Evolutionary conservation across 2,888 invertebrate species (phyloP).

Genomic region (Zaprionus obscuricornis): DNA sequence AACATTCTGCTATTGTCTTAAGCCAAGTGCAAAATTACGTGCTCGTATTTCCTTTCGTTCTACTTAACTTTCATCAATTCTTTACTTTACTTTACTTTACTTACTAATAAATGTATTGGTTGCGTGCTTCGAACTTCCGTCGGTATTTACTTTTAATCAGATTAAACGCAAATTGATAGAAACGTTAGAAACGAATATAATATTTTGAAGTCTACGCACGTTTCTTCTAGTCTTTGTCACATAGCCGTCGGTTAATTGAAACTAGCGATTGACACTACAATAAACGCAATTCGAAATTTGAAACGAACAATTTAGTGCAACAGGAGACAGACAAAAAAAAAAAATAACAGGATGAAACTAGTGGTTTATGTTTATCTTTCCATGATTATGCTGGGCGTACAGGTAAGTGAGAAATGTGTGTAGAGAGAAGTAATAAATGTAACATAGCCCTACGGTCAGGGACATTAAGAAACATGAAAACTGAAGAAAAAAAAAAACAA

Average conservation of each 20-base stretch:
- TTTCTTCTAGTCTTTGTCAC: slow-evolving; percentile 21
- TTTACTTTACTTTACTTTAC: no score
- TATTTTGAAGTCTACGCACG: slow-evolving; percentile 17
- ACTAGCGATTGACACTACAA: slow-evolving; percentile 12
- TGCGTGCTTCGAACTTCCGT: slow-evolving; percentile 46
- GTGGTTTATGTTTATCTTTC: slow-evolving; percentile 80
- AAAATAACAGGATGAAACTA: slow-evolving; percentile 77
- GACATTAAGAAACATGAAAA: background rate
- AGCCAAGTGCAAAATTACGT: slow-evolving; percentile 39
- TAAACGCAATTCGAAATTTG: slow-evolving; percentile 45
- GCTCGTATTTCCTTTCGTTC: slow-evolving; percentile 20
- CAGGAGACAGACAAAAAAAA: slow-evolving; percentile 12
- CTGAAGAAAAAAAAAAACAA: background rate
- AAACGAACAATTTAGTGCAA: slow-evolving; percentile 21
- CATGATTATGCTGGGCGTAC: slow-evolving; percentile 81
- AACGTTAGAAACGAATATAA: slow-evolving; percentile 7
- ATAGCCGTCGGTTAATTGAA: slow-evolving; percentile 62
- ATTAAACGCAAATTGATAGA: slow-evolving; percentile 19
- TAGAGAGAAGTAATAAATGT: background rate
- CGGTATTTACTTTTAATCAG: slow-evolving; percentile 54
- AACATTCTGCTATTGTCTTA: slow-evolving; percentile 21
- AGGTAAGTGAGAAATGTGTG: slow-evolving; percentile 73
- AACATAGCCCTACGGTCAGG: no score
- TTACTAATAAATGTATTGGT: slow-evolving; percentile 64
- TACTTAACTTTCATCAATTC: no score